Base-by-base conservation (phyloP, 2,888 invertebrate genomes). In the Andrena camellia region DNA sequence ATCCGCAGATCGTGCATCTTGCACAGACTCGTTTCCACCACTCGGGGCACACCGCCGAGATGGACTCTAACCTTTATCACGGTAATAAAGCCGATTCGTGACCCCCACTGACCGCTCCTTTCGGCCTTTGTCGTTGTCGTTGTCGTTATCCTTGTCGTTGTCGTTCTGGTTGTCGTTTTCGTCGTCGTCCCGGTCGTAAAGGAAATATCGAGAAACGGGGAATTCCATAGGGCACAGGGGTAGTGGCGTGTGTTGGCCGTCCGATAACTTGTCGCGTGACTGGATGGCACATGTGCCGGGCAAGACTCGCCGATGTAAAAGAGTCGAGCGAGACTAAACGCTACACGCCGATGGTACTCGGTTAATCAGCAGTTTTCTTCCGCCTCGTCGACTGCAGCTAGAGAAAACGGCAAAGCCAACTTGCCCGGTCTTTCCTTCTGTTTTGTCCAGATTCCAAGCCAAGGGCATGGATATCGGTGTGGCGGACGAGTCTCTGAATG, bases 391-490 rank as follows among this genome's bases (percentile, higher is more conserved):
- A 10, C 17, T 17, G 29, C 60, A 20, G 60, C 17, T n/a, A 23
- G 33, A 23, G 26, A 59, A 69, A 68, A 48, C 54, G n/a, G 23
- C 26, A 5, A n/a, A n/a, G 2, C 50, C 29, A 60, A 68, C 50
- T 69, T 86, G 76, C 72, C 78, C 63, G 78, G 78, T 87, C 50
- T 68, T 86, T 42, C 42, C 42, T 42, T 42, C 42, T 42, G 42
- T 42, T 76, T 84, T 89, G 59, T 73, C 66, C 90, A 97, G 97
- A 94, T 97, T 98, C 94, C 97, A 97, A 93, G 96, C 97, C 64
- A 97, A 97, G 94, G 97, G 97, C 17, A 97, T 97, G 97, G 97
- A 97, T 87, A 95, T 97, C 69, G 97, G 97, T 0, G 96, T 97
- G 0, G 96, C 96, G 0, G 97, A 97, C 90, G 97, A 97, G 82